Evolutionary conservation across 2,888 invertebrate species (phyloP).

Genomic region (Ichneumoninae sp.): DNA sequence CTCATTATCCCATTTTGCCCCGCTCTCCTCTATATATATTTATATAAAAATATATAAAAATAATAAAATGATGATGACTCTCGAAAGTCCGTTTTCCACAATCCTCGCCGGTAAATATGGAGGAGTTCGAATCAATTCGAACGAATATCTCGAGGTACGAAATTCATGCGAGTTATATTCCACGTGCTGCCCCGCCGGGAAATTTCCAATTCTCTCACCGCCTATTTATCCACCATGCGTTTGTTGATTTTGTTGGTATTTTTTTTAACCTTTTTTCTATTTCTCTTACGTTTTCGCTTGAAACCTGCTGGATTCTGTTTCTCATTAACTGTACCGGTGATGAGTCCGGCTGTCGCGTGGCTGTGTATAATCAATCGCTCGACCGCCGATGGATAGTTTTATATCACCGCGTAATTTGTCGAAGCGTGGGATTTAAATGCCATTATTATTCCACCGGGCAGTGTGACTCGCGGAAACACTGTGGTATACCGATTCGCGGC

Average conservation of each 20-base stretch:
- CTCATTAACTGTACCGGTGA: slow-evolving; percentile 22
- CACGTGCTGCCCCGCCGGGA: not conserved
- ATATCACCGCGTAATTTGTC: slow-evolving; percentile 13
- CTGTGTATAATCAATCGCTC: slow-evolving; percentile 5
- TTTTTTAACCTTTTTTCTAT: not conserved
- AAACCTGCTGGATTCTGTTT: slow-evolving; percentile 15
- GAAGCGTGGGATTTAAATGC: slow-evolving; percentile 38
- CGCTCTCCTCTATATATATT: no score
- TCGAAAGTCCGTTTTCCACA: not conserved
- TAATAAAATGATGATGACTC: not conserved
- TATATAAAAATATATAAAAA: not conserved
- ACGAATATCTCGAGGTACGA: slow-evolving; percentile 4
- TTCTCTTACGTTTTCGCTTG: not conserved
- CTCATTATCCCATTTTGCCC: no score
- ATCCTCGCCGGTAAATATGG: not conserved
- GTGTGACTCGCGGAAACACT: not conserved
- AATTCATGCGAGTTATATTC: slow-evolving; percentile 40
- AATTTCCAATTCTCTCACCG: slow-evolving; percentile 3
- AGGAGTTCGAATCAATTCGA: slow-evolving; percentile 14
- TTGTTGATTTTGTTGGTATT: slow-evolving; percentile 3
- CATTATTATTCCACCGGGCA: slow-evolving; percentile 36
- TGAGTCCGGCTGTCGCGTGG: not conserved
- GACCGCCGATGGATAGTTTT: not conserved
- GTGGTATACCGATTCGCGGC: slow-evolving; percentile 11
- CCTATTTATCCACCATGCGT: not conserved